phyloP scores from a whole-genome alignment of 1,140 invertebrate genomes.

The Centruroides sculpturatus region DNA sequence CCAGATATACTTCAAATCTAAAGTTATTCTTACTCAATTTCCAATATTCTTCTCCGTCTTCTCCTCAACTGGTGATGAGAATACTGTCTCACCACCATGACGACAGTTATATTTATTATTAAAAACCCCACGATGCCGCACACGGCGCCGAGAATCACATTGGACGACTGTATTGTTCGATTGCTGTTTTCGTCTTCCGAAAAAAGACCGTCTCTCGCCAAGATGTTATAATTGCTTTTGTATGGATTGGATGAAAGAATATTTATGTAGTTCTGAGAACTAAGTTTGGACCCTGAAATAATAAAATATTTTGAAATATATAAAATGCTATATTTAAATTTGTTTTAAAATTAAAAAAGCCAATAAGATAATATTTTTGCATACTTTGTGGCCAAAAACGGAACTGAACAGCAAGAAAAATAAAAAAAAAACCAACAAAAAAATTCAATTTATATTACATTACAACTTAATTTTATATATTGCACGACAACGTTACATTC shows the following conservation, averaged over 20 bases:
- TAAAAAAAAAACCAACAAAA: not conserved
- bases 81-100: conserved; percentile 24
- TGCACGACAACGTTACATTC: no score
- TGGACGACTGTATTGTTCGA: conserved; percentile 8
- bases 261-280: conserved; percentile 8
- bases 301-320: no score
- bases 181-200: conserved; percentile 9
- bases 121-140: conserved; percentile 26
- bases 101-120: conserved; percentile 26
- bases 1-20: not conserved
- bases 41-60: conserved; percentile 16
- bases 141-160: conserved; percentile 19
- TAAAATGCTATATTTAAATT: no score
- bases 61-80: conserved; percentile 19
- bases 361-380: no score
- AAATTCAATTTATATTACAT: no score
- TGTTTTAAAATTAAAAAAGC: no score
- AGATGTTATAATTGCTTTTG: conserved; percentile 2
- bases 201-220: conserved; percentile 10
- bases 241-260: conserved; percentile 7
- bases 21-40: conserved; percentile 20
- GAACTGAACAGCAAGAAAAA: no score
- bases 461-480: no score
- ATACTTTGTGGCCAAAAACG: no score
- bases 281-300: conserved; percentile 4